These are phyloP conservation scores for Megaceryle alcyon DNA, from an alignment of 2,797 vertebrate species.

Conservation along the genomic window DNA sequence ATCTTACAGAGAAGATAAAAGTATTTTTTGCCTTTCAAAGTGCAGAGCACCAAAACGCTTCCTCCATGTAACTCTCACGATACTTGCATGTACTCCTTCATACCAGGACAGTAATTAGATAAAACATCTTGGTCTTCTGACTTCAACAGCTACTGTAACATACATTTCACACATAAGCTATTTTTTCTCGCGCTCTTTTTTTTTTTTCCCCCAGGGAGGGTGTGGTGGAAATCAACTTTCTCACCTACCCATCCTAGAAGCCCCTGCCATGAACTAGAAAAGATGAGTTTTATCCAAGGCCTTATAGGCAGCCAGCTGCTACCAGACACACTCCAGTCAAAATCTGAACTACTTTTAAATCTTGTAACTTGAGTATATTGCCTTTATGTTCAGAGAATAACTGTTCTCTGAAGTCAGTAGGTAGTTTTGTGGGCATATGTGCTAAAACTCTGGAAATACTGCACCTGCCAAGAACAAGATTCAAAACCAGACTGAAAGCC, in stretches of 20 bases:
- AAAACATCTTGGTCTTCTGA: background rate
- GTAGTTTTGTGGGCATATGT: background rate
- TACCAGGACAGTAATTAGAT: background rate
- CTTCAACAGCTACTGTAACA: background rate
- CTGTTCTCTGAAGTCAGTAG: background rate
- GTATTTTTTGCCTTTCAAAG: background rate
- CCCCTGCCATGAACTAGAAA: background rate
- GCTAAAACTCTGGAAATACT: background rate
- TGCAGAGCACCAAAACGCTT: background rate
- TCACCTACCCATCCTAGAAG: background rate
- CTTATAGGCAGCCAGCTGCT: background rate
- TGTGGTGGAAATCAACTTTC: background rate
- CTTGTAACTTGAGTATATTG: background rate
- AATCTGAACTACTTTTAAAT: background rate
- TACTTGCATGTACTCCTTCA: background rate
- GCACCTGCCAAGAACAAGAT: background rate
- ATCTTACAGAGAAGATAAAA: background rate
- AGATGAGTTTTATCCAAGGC: background rate
- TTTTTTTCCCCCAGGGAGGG: fast-evolving
- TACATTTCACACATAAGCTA: background rate
- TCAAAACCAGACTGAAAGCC: background rate
- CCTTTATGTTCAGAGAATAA: background rate
- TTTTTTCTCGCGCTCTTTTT: background rate
- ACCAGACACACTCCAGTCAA: background rate
- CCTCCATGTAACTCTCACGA: background rate